These are phyloP conservation scores for Poecilobothrus nobilitatus DNA, from an alignment of 2,888 invertebrate genomes.

Conservation along the genomic window DNA sequence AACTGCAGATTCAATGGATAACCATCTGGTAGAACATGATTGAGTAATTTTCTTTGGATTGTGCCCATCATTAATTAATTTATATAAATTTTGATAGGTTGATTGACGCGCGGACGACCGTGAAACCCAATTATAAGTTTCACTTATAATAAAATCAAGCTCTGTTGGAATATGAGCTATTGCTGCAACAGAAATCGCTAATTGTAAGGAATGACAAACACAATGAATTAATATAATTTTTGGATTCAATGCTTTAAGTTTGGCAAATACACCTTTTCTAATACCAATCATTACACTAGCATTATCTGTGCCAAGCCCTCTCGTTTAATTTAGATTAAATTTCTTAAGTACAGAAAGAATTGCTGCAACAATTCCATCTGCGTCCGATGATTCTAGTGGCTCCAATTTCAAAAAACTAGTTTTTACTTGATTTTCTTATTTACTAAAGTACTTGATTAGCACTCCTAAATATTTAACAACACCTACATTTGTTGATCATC, in stretches of 20 bases:
- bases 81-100: background rate
- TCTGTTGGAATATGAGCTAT: conserved; percentile 10
- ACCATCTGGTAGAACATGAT: conserved; percentile 9
- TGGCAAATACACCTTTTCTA: conserved; percentile 12
- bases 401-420: background rate
- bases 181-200: conserved; percentile 16
- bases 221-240: conserved; percentile 17
- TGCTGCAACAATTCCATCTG: background rate
- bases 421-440: background rate
- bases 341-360: background rate
- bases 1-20: conserved; percentile 11
- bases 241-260: conserved; percentile 13
- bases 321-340: background rate
- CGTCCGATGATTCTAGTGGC: background rate
- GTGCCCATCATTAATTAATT: conserved; percentile 9
- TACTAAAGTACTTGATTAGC: background rate
- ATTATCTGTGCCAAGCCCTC: conserved; percentile 18
- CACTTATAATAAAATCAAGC: conserved; percentile 12
- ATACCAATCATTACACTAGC: conserved; percentile 16
- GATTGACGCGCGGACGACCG: conserved; percentile 12
- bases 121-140: conserved; percentile 17
- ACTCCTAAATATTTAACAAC: background rate
- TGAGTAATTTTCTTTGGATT: conserved; percentile 9
- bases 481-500: background rate
- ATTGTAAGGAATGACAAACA: conserved; percentile 18